These are phyloP conservation scores for Pomacea canaliculata DNA, from an alignment of 2,888 invertebrate genomes.

Conservation along the genomic window DNA sequence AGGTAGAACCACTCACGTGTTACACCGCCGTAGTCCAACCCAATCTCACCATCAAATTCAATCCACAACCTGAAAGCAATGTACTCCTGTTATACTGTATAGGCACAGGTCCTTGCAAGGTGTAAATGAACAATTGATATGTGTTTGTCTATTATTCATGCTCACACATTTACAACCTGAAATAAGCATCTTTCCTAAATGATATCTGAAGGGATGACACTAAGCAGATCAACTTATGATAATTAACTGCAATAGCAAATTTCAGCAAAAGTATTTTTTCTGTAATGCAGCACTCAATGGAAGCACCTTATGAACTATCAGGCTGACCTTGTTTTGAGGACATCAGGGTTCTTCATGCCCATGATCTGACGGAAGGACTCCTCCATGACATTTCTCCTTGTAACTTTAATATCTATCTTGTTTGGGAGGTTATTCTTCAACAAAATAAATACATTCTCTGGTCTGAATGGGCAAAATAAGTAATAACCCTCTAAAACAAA, in stretches of 20 bases:
- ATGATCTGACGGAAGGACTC: slow-evolving; percentile 97
- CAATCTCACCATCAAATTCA: slow-evolving; percentile 94
- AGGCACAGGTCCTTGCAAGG: background rate
- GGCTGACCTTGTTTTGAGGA: slow-evolving; percentile 82
- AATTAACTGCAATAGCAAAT: no score
- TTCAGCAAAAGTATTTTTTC: no score
- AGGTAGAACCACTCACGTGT: slow-evolving; percentile 99
- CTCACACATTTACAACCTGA: background rate
- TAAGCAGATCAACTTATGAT: no score
- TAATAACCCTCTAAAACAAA: no score
- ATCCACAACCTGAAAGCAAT: slow-evolving; percentile 87
- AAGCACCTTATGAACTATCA: no score
- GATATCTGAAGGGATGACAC: no score
- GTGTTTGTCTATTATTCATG: background rate
- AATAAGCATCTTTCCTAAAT: no score
- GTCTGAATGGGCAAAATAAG: no score
- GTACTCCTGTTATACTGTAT: background rate
- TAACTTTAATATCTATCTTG: slow-evolving; percentile 94
- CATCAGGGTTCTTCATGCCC: slow-evolving; percentile 88
- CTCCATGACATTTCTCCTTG: slow-evolving; percentile 91
- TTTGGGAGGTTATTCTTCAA: slow-evolving; percentile 93
- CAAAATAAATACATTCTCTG: background rate
- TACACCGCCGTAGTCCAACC: slow-evolving; percentile 95
- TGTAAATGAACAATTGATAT: background rate
- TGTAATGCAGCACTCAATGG: no score